Conservation (phyloP, 2,113 vertebrate species). For the Ictalurus punctatus region DNA sequence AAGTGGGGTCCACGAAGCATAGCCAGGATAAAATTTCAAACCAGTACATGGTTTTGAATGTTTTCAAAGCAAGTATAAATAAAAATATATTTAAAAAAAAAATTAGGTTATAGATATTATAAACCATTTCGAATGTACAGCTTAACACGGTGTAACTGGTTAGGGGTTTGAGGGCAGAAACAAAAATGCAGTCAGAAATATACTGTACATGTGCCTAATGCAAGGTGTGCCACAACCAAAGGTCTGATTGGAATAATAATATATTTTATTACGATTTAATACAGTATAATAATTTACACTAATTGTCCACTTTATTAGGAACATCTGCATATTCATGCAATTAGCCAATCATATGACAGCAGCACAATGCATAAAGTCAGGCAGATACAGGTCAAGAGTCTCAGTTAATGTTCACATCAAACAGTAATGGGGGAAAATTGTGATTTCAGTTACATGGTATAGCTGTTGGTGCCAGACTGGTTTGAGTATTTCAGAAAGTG, state of each 20-base stretch:
- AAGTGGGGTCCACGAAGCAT: no score
- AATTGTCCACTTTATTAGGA: background rate
- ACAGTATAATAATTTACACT: background rate
- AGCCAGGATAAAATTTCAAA: background rate
- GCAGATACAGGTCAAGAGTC: background rate
- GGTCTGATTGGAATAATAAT: background rate
- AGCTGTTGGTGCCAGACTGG: background rate
- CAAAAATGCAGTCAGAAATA: background rate
- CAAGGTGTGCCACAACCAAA: background rate
- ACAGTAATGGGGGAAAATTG: background rate
- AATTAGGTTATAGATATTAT: background rate
- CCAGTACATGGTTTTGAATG: background rate
- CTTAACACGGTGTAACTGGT: background rate
- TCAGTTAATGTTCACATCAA: background rate
- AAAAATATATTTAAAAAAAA: background rate
- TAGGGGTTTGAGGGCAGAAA: background rate
- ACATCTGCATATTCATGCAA: background rate
- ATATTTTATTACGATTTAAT: background rate
- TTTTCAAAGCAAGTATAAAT: background rate
- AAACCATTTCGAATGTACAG: background rate
- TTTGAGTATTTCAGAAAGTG: background rate
- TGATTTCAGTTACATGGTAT: background rate
- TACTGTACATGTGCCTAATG: background rate
- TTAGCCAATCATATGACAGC: background rate
- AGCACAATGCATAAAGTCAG: background rate